Evolutionary conservation across 2,888 invertebrate genomes (phyloP), one percentile per base, ranked within the genome.

Genomic region (Coenonympha arcania): DNA sequence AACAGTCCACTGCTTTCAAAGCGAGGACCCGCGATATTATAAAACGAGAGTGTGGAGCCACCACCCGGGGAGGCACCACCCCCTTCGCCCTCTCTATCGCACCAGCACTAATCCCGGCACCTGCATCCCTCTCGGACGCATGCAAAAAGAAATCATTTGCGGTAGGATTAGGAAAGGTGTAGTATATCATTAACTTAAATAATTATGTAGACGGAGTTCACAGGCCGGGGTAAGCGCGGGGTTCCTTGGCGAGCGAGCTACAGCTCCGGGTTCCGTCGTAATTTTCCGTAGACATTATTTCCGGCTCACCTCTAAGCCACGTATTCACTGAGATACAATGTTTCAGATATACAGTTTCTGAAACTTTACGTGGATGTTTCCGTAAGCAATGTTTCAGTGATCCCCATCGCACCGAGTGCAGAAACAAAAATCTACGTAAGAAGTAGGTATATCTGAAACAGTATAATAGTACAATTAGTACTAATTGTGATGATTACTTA

Each of bases 151-250:
- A 83, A 74, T 76, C 70, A 79, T 78, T 83, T 78, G 76, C 65
- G 64, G 61, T 68, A 68, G 69, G n/a, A n/a, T n/a, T n/a, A n/a
- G n/a, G n/a, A 73, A 76, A 80, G 74, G 76, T 79, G 80, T 78
- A 74, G 73, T 77, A 80, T 78, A 82, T 84, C 81, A 85, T 85
- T 83, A 84, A 77, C 76, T 84, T 77, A 81, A 82, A 84, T 83
- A 83, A 84, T 83, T 79, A 84, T 73, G 76, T 73, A 66, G 73
- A 69, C 69, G 74, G 68, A 66, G 64, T 62, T 22, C 37, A 33
- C 37, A 24, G 39, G 13, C n/a, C n/a, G 52, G 33, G 53, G 50
- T 59, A 57, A 45, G 66, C 62, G 59, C 24, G 54, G 28, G 16
- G 18, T 6, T 8, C 3, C 20, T 20, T 13, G 20, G 8, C 13